Evolutionary conservation across 1,140 invertebrate species (phyloP).

Genomic region (Drosophila arizonae): DNA sequence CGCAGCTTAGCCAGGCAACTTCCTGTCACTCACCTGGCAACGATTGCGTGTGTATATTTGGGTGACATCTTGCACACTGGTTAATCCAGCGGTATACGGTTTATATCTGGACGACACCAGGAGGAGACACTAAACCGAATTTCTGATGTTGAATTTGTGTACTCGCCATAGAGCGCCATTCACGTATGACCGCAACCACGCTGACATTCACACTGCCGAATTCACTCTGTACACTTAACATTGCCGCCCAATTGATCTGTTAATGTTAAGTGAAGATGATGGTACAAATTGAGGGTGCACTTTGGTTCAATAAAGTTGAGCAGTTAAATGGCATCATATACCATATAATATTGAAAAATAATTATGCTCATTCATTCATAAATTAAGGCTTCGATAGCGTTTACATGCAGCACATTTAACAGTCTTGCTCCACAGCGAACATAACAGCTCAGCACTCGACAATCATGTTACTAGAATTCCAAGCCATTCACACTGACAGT

Average conservation of each 20-base stretch:
- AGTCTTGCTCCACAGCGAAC: constrained; percentile 8
- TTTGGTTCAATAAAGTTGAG: background rate
- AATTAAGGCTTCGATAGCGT: background rate
- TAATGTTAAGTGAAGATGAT: background rate
- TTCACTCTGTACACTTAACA: constrained; percentile 2
- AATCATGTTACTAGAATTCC: background rate
- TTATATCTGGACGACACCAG: constrained; percentile 36
- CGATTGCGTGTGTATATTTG: constrained; percentile 75
- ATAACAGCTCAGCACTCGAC: constrained; percentile 12
- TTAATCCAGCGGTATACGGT: constrained; percentile 25
- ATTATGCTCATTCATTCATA: background rate
- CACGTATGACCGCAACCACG: constrained; percentile 16
- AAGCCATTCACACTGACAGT: constrained; percentile 2
- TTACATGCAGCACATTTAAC: background rate
- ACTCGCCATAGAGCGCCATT: constrained; percentile 31
- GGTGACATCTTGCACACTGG: constrained; percentile 55
- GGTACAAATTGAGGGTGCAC: background rate
- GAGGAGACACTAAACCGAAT: constrained; percentile 29
- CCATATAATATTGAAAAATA: no score
- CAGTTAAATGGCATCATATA: background rate
- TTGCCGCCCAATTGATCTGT: background rate
- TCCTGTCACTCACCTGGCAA: constrained; percentile 67
- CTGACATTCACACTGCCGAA: constrained; percentile 24
- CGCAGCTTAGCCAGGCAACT: constrained; percentile 9
- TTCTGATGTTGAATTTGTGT: constrained; percentile 39